A percentile compares a stretch with the other conserved stretches of the same genome.
Evolutionary conservation across 2,888 invertebrate genomes (phyloP).

Genomic region (Fissipunctia ypsillon): DNA sequence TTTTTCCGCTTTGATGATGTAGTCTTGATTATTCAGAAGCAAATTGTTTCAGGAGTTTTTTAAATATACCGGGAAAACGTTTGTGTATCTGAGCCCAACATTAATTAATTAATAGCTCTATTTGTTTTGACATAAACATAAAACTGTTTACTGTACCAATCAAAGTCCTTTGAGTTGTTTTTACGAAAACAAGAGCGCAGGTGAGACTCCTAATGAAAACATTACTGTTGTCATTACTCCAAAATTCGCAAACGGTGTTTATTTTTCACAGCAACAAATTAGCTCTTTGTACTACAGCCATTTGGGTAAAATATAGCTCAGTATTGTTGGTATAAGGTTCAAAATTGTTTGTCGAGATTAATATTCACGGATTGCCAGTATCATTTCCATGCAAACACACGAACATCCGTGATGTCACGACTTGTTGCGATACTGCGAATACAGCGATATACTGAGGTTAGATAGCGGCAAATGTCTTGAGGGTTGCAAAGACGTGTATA

Average conservation of each 20-base stretch:
- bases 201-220: constrained; percentile 55
- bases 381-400: constrained; percentile 47
- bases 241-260: constrained; percentile 47
- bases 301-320: constrained; percentile 23
- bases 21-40: constrained; percentile 2
- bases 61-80: not conserved
- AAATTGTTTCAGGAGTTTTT: constrained; percentile 20
- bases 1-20: not conserved
- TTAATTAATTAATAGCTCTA: constrained; percentile 33
- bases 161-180: constrained; percentile 35
- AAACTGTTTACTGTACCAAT: constrained; percentile 9
- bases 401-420: constrained; percentile 57
- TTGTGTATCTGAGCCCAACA: not conserved
- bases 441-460: constrained; percentile 45
- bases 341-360: constrained; percentile 36
- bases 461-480: constrained; percentile 67
- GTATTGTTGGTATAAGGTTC: constrained; percentile 22
- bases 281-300: constrained; percentile 13
- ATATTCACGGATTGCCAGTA: constrained; percentile 48
- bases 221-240: constrained; percentile 47
- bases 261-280: constrained; percentile 54
- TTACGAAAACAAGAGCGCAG: constrained; percentile 46
- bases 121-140: constrained; percentile 6
- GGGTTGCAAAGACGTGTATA: constrained; percentile 57
- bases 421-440: constrained; percentile 59